Percentiles rank a stretch among this genome's conserved stretches.
These are phyloP conservation scores for Leptinotarsa juncta DNA, from an alignment of 2,888 invertebrate genomes.

Conservation along the genomic window DNA sequence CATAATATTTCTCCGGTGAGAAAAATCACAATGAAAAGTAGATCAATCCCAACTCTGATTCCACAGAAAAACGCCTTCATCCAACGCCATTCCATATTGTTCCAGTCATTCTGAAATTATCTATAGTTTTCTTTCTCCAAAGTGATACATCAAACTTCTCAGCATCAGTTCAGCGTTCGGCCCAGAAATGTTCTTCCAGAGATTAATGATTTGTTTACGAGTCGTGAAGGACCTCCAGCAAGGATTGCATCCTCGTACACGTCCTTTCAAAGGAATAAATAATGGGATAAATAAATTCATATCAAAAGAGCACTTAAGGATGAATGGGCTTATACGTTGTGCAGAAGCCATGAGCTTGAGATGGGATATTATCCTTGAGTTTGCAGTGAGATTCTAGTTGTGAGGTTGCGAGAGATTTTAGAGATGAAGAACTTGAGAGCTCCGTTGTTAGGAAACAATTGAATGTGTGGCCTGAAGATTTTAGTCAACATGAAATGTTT, in stretches of 20 bases:
- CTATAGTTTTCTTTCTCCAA: background rate
- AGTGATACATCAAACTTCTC: constrained; percentile 8
- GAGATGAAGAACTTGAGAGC: no score
- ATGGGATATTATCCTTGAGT: background rate
- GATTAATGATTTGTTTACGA: constrained; percentile 48
- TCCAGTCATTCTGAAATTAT: background rate
- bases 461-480: background rate
- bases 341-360: constrained; percentile 26
- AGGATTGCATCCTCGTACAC: constrained; percentile 33
- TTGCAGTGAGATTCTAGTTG: background rate
- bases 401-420: background rate
- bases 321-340: constrained; percentile 36
- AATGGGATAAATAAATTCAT: constrained; percentile 43
- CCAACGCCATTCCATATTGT: background rate
- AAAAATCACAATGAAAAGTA: no score
- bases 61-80: no score
- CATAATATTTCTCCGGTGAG: no score
- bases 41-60: no score
- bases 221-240: constrained; percentile 30
- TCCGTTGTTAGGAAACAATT: background rate
- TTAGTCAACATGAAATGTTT: no score
- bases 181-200: constrained; percentile 39
- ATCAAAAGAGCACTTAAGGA: constrained; percentile 42
- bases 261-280: constrained; percentile 40
- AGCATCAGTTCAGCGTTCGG: constrained; percentile 22